Conservation (phyloP, 2,113 vertebrate species). For the Australoheros scitulus region DNA sequence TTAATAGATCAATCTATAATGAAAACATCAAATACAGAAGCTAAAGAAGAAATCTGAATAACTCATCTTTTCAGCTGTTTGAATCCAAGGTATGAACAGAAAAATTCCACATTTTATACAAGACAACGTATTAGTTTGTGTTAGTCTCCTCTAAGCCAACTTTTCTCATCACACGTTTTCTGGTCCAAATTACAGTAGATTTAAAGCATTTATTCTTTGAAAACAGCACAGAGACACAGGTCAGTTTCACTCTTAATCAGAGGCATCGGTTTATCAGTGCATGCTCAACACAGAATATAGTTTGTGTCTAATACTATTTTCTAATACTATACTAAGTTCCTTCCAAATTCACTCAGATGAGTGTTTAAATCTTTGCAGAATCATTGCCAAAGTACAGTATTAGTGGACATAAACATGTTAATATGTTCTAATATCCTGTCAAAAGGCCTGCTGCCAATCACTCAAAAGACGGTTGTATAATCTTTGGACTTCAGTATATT, state of each 20-base stretch:
- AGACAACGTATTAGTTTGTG: not conserved
- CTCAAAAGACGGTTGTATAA: not conserved
- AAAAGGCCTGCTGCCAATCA: not conserved
- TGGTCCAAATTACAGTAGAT: not conserved
- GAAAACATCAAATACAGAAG: not conserved
- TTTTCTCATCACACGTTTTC: not conserved
- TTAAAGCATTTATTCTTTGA: not conserved
- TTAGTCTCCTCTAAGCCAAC: not conserved
- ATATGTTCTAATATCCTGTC: not conserved
- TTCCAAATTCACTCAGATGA: not conserved
- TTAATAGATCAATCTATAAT: too few relatives aligned
- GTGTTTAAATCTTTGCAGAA: not conserved
- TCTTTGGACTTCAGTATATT: not conserved
- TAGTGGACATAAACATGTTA: not conserved
- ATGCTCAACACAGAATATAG: not conserved
- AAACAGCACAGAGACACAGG: not conserved
- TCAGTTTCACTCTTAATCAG: not conserved
- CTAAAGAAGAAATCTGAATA: constrained; percentile 15
- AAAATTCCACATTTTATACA: not conserved
- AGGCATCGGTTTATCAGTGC: not conserved
- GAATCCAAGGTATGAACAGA: not conserved
- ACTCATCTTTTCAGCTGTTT: not conserved
- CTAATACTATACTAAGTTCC: too few relatives aligned
- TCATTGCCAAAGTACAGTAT: not conserved
- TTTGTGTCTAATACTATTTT: not conserved